phyloP scores from a whole-genome alignment of 2,113 vertebrate genomes.

The Illadopsis cleaveri region DNA sequence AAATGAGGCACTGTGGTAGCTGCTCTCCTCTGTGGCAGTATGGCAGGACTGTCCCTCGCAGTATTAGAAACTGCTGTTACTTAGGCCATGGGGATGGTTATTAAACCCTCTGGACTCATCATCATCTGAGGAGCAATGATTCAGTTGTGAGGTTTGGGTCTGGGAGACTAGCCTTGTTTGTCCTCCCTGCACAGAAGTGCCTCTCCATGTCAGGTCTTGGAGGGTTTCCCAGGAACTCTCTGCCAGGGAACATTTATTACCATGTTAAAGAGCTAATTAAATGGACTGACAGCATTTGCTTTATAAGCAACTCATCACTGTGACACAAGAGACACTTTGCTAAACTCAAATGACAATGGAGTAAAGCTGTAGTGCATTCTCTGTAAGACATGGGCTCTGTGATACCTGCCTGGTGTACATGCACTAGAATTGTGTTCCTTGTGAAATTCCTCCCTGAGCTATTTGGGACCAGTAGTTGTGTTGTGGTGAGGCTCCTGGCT shows the following conservation, averaged over 20 bases:
- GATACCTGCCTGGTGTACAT: not conserved
- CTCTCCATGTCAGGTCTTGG: constrained; percentile 39
- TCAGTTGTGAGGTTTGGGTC: not conserved
- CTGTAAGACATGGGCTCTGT: rapidly evolving
- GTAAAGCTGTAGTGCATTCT: not conserved
- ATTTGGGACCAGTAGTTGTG: not conserved
- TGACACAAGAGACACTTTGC: not conserved
- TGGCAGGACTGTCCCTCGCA: not conserved
- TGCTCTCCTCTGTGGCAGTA: not conserved
- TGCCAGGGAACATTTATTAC: constrained; percentile 34
- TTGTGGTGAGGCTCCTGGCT: not conserved
- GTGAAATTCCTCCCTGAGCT: not conserved
- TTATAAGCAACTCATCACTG: constrained; percentile 18
- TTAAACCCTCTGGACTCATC: not conserved
- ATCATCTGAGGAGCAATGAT: not conserved
- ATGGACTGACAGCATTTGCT: constrained; percentile 5
- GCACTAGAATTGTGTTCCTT: rapidly evolving
- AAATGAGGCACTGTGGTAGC: rapidly evolving
- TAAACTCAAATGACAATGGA: not conserved
- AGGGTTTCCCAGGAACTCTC: constrained; percentile 11
- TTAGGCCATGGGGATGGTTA: rapidly evolving
- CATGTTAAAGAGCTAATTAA: constrained; percentile 37
- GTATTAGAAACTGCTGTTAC: not conserved
- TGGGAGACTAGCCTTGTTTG: not conserved
- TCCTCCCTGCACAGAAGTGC: not conserved